Conservation (phyloP, 2,113 vertebrate species). For the Turnix velox region DNA sequence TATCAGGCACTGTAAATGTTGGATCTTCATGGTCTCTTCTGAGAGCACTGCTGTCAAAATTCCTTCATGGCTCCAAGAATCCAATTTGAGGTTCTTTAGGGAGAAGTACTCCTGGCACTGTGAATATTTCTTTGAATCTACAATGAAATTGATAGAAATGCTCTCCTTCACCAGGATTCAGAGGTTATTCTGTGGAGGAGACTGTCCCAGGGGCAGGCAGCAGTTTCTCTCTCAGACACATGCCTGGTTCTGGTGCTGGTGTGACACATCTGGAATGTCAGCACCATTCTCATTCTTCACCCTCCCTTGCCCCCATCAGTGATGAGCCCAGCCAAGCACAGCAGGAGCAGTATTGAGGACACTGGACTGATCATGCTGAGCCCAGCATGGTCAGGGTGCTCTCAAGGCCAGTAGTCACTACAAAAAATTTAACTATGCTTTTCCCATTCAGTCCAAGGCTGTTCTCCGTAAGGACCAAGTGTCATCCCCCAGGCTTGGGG, state of each 20-base stretch:
- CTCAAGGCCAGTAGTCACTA: background rate
- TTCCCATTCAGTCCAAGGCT: background rate
- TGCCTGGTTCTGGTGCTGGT: background rate
- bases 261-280: background rate
- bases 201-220: rapidly evolving
- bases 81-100: rapidly evolving
- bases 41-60: background rate
- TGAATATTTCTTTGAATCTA: background rate
- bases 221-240: background rate
- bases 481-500: background rate
- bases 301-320: rapidly evolving
- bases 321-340: background rate
- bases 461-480: background rate
- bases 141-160: background rate
- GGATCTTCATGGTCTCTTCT: background rate
- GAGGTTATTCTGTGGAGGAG: rapidly evolving
- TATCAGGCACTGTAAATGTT: background rate
- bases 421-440: background rate
- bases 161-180: rapidly evolving
- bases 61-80: background rate
- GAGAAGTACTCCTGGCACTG: background rate
- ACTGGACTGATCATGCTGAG: background rate
- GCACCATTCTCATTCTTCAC: rapidly evolving
- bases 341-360: background rate
- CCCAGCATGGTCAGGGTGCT: rapidly evolving